These are phyloP conservation scores for Oreotrochilus melanogaster DNA, from an alignment of 2,113 vertebrate genomes.

Conservation along the genomic window DNA sequence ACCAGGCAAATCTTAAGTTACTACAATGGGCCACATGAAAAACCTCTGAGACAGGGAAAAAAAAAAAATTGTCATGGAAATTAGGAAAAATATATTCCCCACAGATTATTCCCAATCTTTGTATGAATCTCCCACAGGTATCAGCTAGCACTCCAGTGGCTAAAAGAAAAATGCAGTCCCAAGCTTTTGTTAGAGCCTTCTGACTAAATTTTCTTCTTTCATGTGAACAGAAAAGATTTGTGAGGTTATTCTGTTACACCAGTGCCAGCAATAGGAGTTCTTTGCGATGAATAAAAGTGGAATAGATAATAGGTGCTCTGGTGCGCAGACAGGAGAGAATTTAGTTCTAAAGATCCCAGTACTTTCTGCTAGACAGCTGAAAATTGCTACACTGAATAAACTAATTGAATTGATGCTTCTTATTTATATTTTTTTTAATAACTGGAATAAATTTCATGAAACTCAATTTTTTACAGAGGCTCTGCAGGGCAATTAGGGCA, in stretches of 20 bases:
- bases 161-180: background rate
- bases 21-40: background rate
- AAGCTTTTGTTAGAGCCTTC: background rate
- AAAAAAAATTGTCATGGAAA: background rate
- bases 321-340: slow-evolving; percentile 18
- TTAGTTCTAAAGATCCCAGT: slow-evolving; percentile 51
- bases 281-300: background rate
- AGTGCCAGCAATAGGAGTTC: background rate
- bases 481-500: background rate
- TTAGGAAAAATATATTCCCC: background rate
- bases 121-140: background rate
- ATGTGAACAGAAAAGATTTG: background rate
- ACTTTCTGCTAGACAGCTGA: background rate
- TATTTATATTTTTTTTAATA: background rate
- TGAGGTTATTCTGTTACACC: background rate
- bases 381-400: background rate
- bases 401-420: background rate
- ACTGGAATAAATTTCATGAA: background rate
- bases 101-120: background rate
- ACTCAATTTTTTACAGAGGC: background rate
- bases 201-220: background rate
- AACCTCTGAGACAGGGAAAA: background rate
- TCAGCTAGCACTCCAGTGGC: background rate
- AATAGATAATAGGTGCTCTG: background rate
- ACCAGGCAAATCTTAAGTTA: background rate